Base-by-base conservation (phyloP, 2,888 invertebrate species). In the Harpalus rubripes region DNA sequence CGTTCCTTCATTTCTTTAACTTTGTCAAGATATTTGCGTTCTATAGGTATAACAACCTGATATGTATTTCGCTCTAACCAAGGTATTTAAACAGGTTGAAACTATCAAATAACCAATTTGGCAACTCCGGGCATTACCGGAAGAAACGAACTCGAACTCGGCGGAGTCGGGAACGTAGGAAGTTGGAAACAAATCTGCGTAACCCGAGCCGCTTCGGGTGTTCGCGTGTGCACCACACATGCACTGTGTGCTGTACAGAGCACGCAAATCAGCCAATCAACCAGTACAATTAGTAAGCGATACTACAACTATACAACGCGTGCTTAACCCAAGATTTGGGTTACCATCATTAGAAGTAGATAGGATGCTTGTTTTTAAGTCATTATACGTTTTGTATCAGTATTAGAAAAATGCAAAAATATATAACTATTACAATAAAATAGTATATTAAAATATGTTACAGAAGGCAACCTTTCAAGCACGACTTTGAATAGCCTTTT, bases 21-120 rank as follows among this genome's bases (percentile, higher is more conserved):
- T n/a, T n/a, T 22, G 22, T 1, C 22, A 12, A 10, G 10, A 52
- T 12, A 12, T 52, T 52, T 52, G 4, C 44, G 44, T 52, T 12
- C 22, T 22, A 10, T 52, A 52, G 1, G 44, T 12, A 22, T 22
- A 52, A 12, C 8, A 12, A 52, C 12, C 10, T 2, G 44, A 12
- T 52, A 1, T 52, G 44, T 7, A 52, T 52, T 74, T 12, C 16
- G 12, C 65, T 63, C 58, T 82, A 82, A 82, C 82, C 72, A 72
- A 68, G 82, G 82, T 72, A 82, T 82, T 82, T 82, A 82, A 41
- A 32, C 59, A 39, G 79, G 44, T 7, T 32, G 32, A 82, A 82
- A 82, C 82, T 82, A 82, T 82, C 82, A 72, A 72, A 72, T 82
- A 82, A 82, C 82, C 82, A 82, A 82, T 82, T 82, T 82, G 18